Percentiles rank a stretch among this genome's conserved stretches.
Evolutionary conservation across 2,888 invertebrate genomes (phyloP).

Genomic region (Platycheirus rosarum): DNA sequence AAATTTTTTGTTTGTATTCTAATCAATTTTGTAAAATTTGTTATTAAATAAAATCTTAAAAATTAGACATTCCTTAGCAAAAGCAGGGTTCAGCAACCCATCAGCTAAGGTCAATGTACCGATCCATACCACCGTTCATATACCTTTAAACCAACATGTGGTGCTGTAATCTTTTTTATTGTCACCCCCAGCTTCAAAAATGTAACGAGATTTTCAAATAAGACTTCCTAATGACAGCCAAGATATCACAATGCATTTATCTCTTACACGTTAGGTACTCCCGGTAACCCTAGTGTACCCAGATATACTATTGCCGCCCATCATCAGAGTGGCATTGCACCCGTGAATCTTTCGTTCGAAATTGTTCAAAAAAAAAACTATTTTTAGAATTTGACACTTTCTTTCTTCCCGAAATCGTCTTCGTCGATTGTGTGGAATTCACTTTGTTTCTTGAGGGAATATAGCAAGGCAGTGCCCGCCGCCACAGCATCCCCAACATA

Average conservation of each 20-base stretch:
- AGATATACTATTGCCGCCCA: slow-evolving; percentile 39
- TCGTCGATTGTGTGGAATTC: slow-evolving; percentile 42
- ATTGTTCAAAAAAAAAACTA: slow-evolving; percentile 60
- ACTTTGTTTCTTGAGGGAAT: slow-evolving; percentile 50
- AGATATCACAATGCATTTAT: slow-evolving; percentile 45
- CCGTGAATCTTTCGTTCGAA: slow-evolving; percentile 50
- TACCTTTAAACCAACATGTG: slow-evolving; percentile 70
- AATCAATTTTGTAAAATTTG: no score
- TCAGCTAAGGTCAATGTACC: slow-evolving; percentile 53
- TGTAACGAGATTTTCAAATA: slow-evolving; percentile 56
- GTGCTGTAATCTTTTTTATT: slow-evolving; percentile 42
- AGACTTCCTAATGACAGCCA: slow-evolving; percentile 59
- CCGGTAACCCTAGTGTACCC: slow-evolving; percentile 22
- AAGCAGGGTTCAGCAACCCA: slow-evolving; percentile 8
- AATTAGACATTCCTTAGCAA: background rate
- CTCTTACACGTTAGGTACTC: slow-evolving; percentile 25
- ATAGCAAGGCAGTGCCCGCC: background rate
- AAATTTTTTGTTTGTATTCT: background rate
- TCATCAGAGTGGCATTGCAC: slow-evolving; percentile 46
- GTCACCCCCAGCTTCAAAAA: slow-evolving; percentile 47
- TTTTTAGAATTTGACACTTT: slow-evolving; percentile 73
- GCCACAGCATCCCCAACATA: slow-evolving; percentile 45
- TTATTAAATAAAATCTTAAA: background rate
- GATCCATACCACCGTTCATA: slow-evolving; percentile 1
- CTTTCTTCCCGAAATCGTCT: slow-evolving; percentile 38